Evolutionary conservation across 2,113 vertebrate species (phyloP), one percentile per base, ranked within the genome.

Genomic region (Boleophthalmus pectinirostris): DNA sequence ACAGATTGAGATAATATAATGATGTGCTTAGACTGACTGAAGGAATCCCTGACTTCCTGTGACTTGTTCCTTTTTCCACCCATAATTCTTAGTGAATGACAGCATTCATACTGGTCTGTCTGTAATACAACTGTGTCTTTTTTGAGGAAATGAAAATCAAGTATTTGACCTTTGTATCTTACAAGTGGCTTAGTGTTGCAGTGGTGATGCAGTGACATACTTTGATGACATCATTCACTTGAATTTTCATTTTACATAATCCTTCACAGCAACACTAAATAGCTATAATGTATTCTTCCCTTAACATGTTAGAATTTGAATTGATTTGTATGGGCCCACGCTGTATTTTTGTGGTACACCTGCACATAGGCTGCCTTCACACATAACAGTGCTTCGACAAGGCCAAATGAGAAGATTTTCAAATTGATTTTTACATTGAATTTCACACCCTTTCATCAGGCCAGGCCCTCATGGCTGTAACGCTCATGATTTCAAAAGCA

Each of bases 401-500:
- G 86, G 88, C 86, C 87, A 77, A 88, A 87, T 77, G 85, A 84
- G 86, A 76, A 91, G 90, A 93, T 91, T 86, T 90, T 84, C 87
- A 93, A 94, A 94, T 94, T 88, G 91, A 94, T 93, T 94, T 92
- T 80, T 90, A 92, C 91, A 91, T 93, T 93, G 91, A 88, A 84
- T 94, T 94, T 93, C 91, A 92, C 91, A 92, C 89, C 85, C 92
- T 92, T 94, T 93, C 91, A 93, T 94, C 92, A 89, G 85, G 75
- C 85, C 85, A 72, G 66, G 89, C 90, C 90, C 90, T 89, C 70
- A 66, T 90, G 88, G 88, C 86, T 91, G 85, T 82, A 91, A 91
- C 81, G 93, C 91, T 93, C 87, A 84, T 91, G 88, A 93, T 93
- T 94, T 94, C 91, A 93, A 94, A 93, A 93, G 91, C 93, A 93